These are phyloP conservation scores for Crematogaster levior DNA, from an alignment of 2,888 invertebrate species.

Conservation along the genomic window DNA sequence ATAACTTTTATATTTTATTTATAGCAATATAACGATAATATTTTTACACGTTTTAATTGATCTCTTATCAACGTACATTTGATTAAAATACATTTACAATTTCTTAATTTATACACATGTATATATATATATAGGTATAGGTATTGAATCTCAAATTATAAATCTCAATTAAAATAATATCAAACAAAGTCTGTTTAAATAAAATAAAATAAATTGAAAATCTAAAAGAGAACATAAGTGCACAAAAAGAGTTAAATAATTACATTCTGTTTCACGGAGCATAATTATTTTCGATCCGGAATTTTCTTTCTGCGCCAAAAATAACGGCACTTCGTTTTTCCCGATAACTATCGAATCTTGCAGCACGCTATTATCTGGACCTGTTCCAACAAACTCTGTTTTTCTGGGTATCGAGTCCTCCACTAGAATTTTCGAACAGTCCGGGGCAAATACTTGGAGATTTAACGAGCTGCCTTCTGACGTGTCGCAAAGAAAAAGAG, in stretches of 20 bases:
- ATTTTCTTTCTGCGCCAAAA: slow-evolving; percentile 43
- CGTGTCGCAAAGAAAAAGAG: slow-evolving; percentile 34
- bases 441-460: slow-evolving; percentile 59
- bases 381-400: slow-evolving; percentile 54
- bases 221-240: neutral
- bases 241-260: neutral
- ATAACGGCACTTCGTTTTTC: slow-evolving; percentile 31
- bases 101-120: neutral
- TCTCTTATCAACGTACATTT: neutral
- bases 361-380: slow-evolving; percentile 50
- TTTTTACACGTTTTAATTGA: neutral
- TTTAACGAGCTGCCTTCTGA: slow-evolving; percentile 67
- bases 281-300: slow-evolving; percentile 11
- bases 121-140: neutral
- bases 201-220: neutral
- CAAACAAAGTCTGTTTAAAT: neutral
- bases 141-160: neutral
- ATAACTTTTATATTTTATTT: no score
- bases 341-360: slow-evolving; percentile 29
- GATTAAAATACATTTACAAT: neutral
- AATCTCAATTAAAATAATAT: neutral
- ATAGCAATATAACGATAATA: neutral
- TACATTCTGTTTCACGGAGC: neutral
- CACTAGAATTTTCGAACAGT: slow-evolving; percentile 55
- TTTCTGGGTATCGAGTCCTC: slow-evolving; percentile 35